Conservation (phyloP, 2,888 invertebrate genomes). For the Netelia inedita region DNA sequence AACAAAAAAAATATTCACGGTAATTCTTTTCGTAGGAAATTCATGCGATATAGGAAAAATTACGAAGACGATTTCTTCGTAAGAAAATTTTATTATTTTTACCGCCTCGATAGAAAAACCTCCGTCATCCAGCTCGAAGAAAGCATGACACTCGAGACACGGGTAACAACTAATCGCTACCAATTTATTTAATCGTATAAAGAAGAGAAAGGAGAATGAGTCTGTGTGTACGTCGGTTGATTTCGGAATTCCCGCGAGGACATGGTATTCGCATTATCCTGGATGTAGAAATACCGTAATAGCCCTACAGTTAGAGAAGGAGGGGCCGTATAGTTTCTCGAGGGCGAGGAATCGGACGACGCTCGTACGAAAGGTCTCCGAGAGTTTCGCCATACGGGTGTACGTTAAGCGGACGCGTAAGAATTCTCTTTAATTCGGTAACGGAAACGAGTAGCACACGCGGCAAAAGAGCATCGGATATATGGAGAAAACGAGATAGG, state of each 20-base stretch:
- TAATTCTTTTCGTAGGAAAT: too few species aligned
- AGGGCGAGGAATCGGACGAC: constrained; percentile 54
- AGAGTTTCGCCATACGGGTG: constrained; percentile 37
- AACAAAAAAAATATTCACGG: too few species aligned
- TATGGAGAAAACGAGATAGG: constrained; percentile 52
- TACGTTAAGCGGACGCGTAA: constrained; percentile 60
- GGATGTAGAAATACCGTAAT: constrained; percentile 47
- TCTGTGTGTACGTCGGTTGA: constrained; percentile 70
- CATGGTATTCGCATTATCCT: constrained; percentile 83
- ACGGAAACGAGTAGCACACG: constrained; percentile 40
- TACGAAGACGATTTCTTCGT: too few species aligned
- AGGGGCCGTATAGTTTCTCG: constrained; percentile 43
- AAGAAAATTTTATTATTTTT: too few species aligned
- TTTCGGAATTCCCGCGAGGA: constrained; percentile 78
- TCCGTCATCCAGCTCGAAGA: background rate
- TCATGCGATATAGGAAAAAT: too few species aligned
- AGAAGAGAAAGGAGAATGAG: constrained; percentile 71
- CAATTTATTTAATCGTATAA: constrained; percentile 83
- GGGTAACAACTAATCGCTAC: constrained; percentile 78
- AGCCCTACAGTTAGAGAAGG: constrained; percentile 33
- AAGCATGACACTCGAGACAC: constrained; percentile 26
- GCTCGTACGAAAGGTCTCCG: constrained; percentile 23
- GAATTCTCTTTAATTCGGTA: constrained; percentile 62
- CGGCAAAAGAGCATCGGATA: constrained; percentile 52
- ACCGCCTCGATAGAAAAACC: too few species aligned